Conservation (phyloP, 2,888 invertebrate species). For the Lordiphosa andalusiaca region DNA sequence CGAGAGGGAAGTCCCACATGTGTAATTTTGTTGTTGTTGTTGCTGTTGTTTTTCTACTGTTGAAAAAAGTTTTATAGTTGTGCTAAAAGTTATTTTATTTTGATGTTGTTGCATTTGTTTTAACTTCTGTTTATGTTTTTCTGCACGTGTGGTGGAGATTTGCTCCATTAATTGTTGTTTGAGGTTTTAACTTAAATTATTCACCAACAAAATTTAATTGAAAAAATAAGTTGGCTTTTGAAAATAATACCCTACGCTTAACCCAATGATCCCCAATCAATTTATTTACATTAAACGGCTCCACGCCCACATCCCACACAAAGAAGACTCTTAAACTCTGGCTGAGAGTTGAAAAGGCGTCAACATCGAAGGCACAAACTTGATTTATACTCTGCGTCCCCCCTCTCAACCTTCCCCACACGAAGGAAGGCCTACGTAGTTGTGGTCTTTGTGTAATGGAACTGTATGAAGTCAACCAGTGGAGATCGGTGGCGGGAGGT, state of each 20-base stretch:
- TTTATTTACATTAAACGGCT: conserved; percentile 42
- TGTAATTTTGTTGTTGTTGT: conserved; percentile 10
- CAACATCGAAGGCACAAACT: conserved; percentile 5
- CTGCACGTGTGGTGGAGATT: conserved; percentile 1
- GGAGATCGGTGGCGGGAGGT: neutral
- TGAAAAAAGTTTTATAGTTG: conserved; percentile 53
- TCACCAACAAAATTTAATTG: conserved; percentile 2
- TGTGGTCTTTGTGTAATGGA: conserved; percentile 1
- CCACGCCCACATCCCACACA: conserved; percentile 3
- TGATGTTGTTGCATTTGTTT: conserved; percentile 31
- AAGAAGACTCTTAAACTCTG: conserved; percentile 1
- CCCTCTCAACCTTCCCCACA: conserved; percentile 3
- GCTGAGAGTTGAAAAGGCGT: conserved; percentile 3
- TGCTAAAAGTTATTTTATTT: conserved; percentile 42
- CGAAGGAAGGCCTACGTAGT: conserved; percentile 4
- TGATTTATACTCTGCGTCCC: conserved; percentile 2
- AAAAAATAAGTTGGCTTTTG: neutral
- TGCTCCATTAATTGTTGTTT: conserved; percentile 2
- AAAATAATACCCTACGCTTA: conserved; percentile 3
- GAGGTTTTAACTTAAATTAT: conserved; percentile 5
- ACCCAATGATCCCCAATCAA: conserved; percentile 47
- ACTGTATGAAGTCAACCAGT: conserved; percentile 2
- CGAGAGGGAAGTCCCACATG: conserved; percentile 8
- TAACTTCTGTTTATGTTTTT: conserved; percentile 7
- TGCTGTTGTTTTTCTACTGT: conserved; percentile 12